phyloP scores from a whole-genome alignment of 2,797 vertebrate genomes.

The Ceryle rudis region DNA sequence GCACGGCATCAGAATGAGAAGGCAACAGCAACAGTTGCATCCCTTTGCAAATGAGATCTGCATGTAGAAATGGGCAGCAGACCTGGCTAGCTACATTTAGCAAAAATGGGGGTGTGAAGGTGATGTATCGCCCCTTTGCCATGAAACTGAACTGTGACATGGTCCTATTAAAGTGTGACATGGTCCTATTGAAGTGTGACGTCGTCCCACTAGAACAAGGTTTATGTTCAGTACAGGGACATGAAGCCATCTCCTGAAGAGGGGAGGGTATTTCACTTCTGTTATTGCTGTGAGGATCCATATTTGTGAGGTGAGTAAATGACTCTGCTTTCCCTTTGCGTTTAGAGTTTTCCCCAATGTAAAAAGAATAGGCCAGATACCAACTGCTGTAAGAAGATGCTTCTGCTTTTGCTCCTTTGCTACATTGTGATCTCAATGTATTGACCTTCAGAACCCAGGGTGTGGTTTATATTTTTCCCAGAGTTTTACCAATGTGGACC shows the following conservation, averaged over 20 bases:
- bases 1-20: neutral
- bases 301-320: neutral
- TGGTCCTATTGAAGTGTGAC: neutral
- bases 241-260: neutral
- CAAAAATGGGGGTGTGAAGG: neutral
- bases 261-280: neutral
- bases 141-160: neutral
- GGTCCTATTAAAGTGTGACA: neutral
- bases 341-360: neutral
- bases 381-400: neutral
- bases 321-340: neutral
- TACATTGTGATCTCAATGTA: neutral
- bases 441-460: neutral
- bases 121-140: neutral
- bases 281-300: neutral
- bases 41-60: neutral
- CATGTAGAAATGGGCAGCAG: neutral
- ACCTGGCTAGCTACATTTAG: neutral
- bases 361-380: neutral
- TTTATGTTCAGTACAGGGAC: neutral
- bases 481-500: neutral
- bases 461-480: neutral
- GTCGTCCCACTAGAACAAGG: neutral
- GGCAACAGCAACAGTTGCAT: neutral
- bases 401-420: neutral